phyloP scores from a whole-genome alignment of 1,140 invertebrate species.

The Drosophila quadrilineata region DNA sequence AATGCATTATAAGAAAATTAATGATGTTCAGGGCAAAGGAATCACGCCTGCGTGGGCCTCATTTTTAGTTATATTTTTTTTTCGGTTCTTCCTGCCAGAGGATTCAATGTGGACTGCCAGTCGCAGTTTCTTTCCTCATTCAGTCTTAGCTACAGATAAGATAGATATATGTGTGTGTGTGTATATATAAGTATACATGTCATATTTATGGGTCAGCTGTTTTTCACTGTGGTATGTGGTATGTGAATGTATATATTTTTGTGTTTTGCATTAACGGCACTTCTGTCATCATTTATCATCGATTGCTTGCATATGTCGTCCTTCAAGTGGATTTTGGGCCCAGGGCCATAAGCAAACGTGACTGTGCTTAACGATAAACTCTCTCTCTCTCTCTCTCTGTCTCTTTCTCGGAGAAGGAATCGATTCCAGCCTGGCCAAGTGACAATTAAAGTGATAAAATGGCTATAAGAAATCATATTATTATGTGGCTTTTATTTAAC shows the following conservation, averaged over 20 bases:
- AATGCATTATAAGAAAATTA: conserved; percentile 62
- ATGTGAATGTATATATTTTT: conserved; percentile 21
- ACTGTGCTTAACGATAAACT: conserved; percentile 34
- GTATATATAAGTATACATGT: not conserved
- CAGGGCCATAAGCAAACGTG: conserved; percentile 42
- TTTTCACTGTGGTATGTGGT: conserved; percentile 29
- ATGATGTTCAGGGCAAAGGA: conserved; percentile 23
- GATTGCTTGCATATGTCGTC: conserved; percentile 63
- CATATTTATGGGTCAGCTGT: conserved; percentile 64
- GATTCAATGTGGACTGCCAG: not conserved
- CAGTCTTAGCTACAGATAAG: conserved; percentile 40
- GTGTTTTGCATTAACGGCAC: conserved; percentile 48
- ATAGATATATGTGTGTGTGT: too few species aligned
- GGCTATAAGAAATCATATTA: too few species aligned
- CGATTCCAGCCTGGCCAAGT: conserved; percentile 9
- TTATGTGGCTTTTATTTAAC: too few species aligned
- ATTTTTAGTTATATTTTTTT: not conserved
- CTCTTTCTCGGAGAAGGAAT: too few species aligned
- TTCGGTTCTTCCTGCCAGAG: not conserved
- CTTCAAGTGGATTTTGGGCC: conserved; percentile 49
- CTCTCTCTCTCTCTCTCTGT: too few species aligned
- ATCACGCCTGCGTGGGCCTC: conserved; percentile 30
- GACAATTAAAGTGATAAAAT: conserved; percentile 25
- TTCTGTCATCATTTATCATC: conserved; percentile 71
- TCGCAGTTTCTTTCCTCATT: not conserved